These are phyloP conservation scores for Bursaphelenchus mucronatus DNA, from an alignment of 1,140 invertebrate genomes.

Conservation along the genomic window DNA sequence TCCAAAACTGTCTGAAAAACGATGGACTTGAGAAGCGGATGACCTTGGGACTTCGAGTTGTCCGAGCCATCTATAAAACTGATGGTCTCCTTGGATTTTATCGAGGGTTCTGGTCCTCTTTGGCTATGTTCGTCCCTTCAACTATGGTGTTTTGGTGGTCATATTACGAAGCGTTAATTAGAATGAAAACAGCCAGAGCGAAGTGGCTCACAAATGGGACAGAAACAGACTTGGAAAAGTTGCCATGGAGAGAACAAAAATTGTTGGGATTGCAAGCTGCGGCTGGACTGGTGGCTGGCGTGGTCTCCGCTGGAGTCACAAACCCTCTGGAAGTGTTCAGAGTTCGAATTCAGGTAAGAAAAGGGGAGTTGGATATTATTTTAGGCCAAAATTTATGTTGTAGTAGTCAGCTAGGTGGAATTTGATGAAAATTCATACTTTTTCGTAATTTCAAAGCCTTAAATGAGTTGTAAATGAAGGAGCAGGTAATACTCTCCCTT, in stretches of 20 bases:
- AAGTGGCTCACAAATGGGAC: no score
- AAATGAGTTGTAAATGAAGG: no score
- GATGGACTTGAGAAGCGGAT: not conserved
- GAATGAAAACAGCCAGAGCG: not conserved
- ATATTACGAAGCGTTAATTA: conserved; percentile 3
- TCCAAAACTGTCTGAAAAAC: not conserved
- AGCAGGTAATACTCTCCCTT: not conserved
- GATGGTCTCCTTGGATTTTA: conserved; percentile 3
- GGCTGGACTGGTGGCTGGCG: not conserved
- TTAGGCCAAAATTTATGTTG: not conserved
- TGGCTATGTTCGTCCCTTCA: no score
- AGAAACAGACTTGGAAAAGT: not conserved
- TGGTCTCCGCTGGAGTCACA: no score
- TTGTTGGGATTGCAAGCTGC: not conserved
- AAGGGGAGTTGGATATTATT: no score
- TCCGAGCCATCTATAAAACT: not conserved
- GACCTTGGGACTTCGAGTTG: not conserved
- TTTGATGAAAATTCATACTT: not conserved
- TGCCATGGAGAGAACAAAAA: not conserved
- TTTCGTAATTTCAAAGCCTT: not conserved
- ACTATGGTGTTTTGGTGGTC: no score
- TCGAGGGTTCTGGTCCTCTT: not conserved
- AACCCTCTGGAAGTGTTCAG: not conserved
- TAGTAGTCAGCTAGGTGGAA: not conserved
- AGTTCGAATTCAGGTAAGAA: no score